Evolutionary conservation across 2,113 vertebrate genomes (phyloP), one percentile per base, ranked within the genome.

Genomic region (Mus pahari): DNA sequence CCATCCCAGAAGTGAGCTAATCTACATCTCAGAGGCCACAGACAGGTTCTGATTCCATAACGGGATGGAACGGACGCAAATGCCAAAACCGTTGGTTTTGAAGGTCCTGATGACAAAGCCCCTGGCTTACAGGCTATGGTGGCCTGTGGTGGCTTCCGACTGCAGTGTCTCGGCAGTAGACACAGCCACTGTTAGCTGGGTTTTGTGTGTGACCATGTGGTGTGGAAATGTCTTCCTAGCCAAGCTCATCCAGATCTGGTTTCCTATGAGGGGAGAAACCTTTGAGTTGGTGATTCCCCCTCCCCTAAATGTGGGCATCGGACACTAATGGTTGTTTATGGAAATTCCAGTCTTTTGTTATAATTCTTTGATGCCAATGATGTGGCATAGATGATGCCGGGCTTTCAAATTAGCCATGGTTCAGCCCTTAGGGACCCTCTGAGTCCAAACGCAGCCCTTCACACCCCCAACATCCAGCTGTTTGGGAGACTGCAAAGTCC

Each of bases 321-420:
- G 79, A 70, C 22, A 1, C 87, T 79, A 90, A 93, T 96, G 92
- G 87, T 92, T 90, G 48, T 89, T 92, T 88, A 81, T 87, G 96
- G 95, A 96, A 98, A 97, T 97, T 91, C 90, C 66, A 70, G 70
- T 95, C 92, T 90, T 96, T 93, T 73, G 95, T 93, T 97, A 94
- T 97, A 33, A 96, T 95, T 95, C 82, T 94, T 94, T 73, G 95
- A 94, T 96, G 81, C 92, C 90, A 84, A 82, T 19, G 39, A 89
- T 24, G 20, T 96, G 95, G 90, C 10, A 17, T 92, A 73, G 77
- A 71, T 3, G 17, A 68, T 2, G 33, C 91, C 5, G 50, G 92
- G 93, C 92, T 92, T 92, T 94, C 45, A 12, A 91, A 96, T 97
- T 96, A 94, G 96, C 94, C 96, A 96, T 53, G 86, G 91, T 77